phyloP scores from a whole-genome alignment of 2,888 invertebrate species.

The Agrochola lota region DNA sequence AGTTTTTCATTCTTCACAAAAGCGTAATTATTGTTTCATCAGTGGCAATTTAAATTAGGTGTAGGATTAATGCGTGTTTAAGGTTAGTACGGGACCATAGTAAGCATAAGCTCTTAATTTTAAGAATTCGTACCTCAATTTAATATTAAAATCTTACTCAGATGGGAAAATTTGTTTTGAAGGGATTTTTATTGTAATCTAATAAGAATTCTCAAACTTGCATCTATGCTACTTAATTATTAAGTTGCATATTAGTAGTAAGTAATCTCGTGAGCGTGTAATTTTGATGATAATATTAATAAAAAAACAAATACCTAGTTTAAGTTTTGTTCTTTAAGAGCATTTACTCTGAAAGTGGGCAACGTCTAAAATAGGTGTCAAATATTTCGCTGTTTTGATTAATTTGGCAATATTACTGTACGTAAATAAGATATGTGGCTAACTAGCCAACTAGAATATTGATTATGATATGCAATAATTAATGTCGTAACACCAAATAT shows the following conservation, averaged over 20 bases:
- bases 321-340: slow-evolving; percentile 14
- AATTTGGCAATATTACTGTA: no score
- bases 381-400: no score
- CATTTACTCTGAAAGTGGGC: no score
- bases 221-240: slow-evolving; percentile 2
- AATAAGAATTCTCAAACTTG: slow-evolving; percentile 27
- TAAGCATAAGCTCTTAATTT: slow-evolving; percentile 16
- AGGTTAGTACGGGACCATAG: slow-evolving; percentile 23
- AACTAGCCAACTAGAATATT: no score
- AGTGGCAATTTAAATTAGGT: slow-evolving; percentile 14
- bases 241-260: no score
- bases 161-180: no score
- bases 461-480: no score
- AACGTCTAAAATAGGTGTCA: no score
- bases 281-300: slow-evolving; percentile 6
- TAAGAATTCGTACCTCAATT: slow-evolving; percentile 48
- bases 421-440: no score
- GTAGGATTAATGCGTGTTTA: slow-evolving; percentile 14
- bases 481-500: no score
- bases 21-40: slow-evolving; percentile 9
- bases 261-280: not conserved
- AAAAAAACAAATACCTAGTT: slow-evolving; percentile 2
- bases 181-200: not conserved
- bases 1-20: not conserved
- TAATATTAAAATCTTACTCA: slow-evolving; percentile 19